Conservation (phyloP, 2,113 vertebrate genomes). For the Nycticebus coucang region DNA sequence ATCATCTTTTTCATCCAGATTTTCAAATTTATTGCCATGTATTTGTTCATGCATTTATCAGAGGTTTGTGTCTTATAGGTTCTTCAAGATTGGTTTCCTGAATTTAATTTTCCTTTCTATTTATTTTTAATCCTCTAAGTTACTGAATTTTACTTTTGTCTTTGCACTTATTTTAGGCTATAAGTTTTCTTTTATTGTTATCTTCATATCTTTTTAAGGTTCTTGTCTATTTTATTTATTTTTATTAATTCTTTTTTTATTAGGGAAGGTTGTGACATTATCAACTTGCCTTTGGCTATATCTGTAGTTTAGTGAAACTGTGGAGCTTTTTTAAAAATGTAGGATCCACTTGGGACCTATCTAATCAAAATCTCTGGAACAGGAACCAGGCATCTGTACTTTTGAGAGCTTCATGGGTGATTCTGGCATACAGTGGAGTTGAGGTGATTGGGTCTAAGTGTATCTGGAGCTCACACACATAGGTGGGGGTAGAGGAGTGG, state of each 20-base stretch:
- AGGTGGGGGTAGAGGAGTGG: background rate
- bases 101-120: conserved; percentile 43
- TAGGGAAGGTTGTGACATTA: background rate
- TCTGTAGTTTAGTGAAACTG: background rate
- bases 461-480: background rate
- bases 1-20: background rate
- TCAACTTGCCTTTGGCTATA: background rate
- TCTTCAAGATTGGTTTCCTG: conserved; percentile 1
- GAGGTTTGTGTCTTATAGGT: background rate
- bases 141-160: background rate
- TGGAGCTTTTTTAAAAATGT: background rate
- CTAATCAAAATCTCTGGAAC: background rate
- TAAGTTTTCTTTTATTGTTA: conserved; percentile 10
- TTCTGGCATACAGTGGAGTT: background rate
- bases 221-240: conserved; percentile 15
- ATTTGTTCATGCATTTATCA: background rate
- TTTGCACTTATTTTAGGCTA: conserved; percentile 28
- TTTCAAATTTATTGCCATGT: background rate
- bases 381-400: background rate
- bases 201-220: conserved; percentile 8
- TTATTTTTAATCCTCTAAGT: conserved; percentile 46
- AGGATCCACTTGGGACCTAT: background rate
- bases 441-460: background rate
- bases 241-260: conserved; percentile 33
- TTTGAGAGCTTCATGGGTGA: background rate